Conservation (phyloP, 1,140 invertebrate species). For the Drosophila bifasciata region DNA sequence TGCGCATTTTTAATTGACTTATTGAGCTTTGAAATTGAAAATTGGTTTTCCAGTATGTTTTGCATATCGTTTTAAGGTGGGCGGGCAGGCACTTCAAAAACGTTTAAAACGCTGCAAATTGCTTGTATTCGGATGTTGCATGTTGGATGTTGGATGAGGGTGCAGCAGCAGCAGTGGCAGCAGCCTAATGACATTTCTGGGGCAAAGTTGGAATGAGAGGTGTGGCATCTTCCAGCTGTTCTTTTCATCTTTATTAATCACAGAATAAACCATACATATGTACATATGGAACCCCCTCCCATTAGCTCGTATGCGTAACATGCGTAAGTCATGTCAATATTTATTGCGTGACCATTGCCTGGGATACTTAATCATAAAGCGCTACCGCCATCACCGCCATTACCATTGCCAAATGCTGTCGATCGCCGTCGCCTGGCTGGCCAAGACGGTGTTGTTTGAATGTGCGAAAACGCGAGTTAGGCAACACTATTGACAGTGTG, state of each 20-base stretch:
- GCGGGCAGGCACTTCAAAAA: conserved; percentile 16
- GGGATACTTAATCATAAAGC: conserved; percentile 52
- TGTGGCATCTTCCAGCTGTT: conserved; percentile 19
- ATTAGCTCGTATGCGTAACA: conserved; percentile 29
- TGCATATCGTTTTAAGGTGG: conserved; percentile 27
- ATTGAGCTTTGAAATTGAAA: conserved; percentile 53
- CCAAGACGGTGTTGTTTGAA: conserved; percentile 48
- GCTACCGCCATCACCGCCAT: conserved; percentile 15
- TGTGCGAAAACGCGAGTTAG: conserved; percentile 62
- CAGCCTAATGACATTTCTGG: conserved; percentile 48
- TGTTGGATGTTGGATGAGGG: conserved; percentile 22
- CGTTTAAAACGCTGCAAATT: conserved; percentile 35
- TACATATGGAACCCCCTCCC: conserved; percentile 22
- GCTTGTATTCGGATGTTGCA: conserved; percentile 6
- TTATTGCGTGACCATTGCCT: conserved; percentile 60
- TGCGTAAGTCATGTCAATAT: conserved; percentile 68
- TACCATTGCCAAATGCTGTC: conserved; percentile 24
- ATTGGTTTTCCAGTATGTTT: conserved; percentile 32
- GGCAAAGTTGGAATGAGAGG: conserved; percentile 24
- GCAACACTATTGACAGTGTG: conserved; percentile 22
- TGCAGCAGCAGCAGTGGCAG: conserved; percentile 23
- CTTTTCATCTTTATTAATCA: background rate
- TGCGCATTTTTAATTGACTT: conserved; percentile 60
- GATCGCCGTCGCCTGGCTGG: conserved; percentile 22
- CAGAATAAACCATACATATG: conserved; percentile 25